A percentile compares a stretch with the other conserved stretches of the same genome.
Conservation (phyloP, 2,888 invertebrate genomes). For the Dorcus parallelipipedus region DNA sequence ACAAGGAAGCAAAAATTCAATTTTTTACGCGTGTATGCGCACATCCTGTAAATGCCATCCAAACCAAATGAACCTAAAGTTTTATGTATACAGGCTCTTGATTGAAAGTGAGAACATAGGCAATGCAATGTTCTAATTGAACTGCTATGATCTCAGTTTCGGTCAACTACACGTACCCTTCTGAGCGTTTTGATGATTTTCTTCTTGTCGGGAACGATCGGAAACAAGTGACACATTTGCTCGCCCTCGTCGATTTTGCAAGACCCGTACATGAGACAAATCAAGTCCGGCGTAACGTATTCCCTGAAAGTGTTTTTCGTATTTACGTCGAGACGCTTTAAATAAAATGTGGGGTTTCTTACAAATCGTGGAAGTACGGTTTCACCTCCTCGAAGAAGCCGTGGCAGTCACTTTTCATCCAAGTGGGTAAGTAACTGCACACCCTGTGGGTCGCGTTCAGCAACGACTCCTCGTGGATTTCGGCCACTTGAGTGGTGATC, state of each 20-base stretch:
- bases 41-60: no score
- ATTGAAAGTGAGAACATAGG: no score
- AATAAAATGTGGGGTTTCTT: conserved; percentile 2
- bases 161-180: neutral
- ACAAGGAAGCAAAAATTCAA: neutral
- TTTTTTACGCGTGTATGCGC: no score
- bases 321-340: no score
- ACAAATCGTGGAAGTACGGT: conserved; percentile 31
- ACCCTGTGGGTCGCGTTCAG: conserved; percentile 31
- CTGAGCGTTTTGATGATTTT: neutral
- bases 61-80: no score
- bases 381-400: conserved; percentile 28
- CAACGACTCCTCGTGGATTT: conserved; percentile 34
- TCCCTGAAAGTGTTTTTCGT: conserved; percentile 17
- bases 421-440: conserved; percentile 31
- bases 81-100: no score
- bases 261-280: conserved; percentile 35
- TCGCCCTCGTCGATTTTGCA: conserved; percentile 33
- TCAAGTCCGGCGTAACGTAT: conserved; percentile 36
- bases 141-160: no score
- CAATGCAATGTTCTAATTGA: no score
- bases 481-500: conserved; percentile 32
- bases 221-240: conserved; percentile 38
- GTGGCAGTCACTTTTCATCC: conserved; percentile 28
- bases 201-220: conserved; percentile 25